These are phyloP conservation scores for Gyrodactylus salaris DNA, from an alignment of 1,140 invertebrate genomes.

Conservation along the genomic window DNA sequence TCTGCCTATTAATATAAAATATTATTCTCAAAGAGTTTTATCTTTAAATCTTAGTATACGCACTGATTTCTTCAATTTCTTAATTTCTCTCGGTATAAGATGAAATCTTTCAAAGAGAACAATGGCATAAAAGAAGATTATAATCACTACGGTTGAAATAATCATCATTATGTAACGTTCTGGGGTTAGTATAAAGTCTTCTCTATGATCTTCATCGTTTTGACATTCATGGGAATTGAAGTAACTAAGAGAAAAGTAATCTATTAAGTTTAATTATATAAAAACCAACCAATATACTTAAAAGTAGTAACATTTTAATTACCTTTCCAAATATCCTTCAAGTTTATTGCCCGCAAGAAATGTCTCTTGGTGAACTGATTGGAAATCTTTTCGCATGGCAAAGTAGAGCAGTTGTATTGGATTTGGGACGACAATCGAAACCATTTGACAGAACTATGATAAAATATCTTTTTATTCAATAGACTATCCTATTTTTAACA, in stretches of 20 bases:
- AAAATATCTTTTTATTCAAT: no score
- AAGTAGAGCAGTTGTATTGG: not conserved
- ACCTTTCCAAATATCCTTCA: not conserved
- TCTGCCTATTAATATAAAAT: no score
- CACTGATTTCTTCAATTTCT: not conserved
- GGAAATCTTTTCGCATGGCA: not conserved
- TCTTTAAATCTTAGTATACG: no score
- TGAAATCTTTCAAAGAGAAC: not conserved
- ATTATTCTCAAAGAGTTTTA: no score
- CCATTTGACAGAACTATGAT: not conserved
- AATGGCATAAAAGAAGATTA: not conserved
- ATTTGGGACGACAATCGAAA: not conserved
- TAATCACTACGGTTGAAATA: not conserved
- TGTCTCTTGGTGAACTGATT: not conserved
- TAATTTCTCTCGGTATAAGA: not conserved
- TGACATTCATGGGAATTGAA: not conserved
- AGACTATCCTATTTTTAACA: no score
- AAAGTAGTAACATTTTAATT: no score
- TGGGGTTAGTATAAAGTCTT: not conserved
- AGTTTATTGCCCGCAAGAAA: not conserved
- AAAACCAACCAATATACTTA: no score
- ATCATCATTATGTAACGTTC: not conserved
- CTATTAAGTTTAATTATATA: no score
- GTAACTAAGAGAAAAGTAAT: not conserved
- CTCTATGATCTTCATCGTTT: not conserved